Conservation (phyloP, 2,888 invertebrate species). For the Sarcophaga caerulescens region DNA sequence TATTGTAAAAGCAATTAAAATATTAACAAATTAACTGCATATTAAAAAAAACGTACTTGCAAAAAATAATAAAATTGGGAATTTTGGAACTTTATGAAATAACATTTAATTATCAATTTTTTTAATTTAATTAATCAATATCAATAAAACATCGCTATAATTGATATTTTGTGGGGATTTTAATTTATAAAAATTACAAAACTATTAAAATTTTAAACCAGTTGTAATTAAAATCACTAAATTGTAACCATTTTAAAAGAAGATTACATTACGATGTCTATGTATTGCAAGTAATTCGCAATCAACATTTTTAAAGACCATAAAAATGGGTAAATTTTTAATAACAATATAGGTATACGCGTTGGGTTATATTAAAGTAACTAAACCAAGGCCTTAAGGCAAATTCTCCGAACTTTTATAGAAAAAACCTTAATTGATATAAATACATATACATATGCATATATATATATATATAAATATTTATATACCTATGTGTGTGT, state of each 20-base stretch:
- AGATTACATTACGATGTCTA: too few species aligned
- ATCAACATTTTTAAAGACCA: background rate
- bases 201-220: conserved; percentile 5
- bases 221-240: conserved; percentile 4
- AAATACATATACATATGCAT: conserved; percentile 5
- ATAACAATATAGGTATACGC: background rate
- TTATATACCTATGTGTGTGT: too few species aligned
- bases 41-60: too few species aligned
- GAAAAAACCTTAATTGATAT: background rate
- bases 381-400: conserved; percentile 37
- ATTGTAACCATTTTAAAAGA: background rate
- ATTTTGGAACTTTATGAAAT: too few species aligned
- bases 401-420: conserved; percentile 24
- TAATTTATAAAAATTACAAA: background rate
- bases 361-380: conserved; percentile 19
- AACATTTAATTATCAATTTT: too few species aligned
- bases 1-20: too few species aligned
- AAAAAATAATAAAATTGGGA: too few species aligned
- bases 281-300: background rate
- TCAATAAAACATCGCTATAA: too few species aligned
- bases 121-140: too few species aligned
- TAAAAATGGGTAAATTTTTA: conserved; percentile 10
- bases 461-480: background rate
- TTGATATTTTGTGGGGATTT: too few species aligned
- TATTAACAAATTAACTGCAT: too few species aligned